Evolutionary conservation across 1,140 invertebrate species (phyloP), one percentile per base, ranked within the genome.

Genomic region (Drosophila eugracilis): DNA sequence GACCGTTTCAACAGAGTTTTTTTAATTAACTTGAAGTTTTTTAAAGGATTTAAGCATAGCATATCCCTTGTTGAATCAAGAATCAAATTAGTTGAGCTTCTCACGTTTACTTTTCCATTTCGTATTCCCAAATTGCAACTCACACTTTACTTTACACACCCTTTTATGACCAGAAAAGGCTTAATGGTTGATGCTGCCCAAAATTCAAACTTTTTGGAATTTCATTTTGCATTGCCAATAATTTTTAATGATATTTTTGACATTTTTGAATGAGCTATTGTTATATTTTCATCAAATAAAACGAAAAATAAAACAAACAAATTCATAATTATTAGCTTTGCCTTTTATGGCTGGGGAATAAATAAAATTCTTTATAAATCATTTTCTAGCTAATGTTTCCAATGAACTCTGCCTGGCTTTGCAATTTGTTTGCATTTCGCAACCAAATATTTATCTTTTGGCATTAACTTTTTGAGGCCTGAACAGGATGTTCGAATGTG

Each of bases 311-410:
- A 39, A 41, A 42, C 47, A 62, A 22, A 65, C 32, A 45, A 65
- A 83, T 62, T 86, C 76, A 85, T 79, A 80, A 85, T 86, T 81
- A 76, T 81, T 77, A 77, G 73, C 74, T 77, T 75, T 66, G 77
- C 77, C 74, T 71, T 86, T 81, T 86, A 63, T 75, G 63, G 81
- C 36, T 54, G 45, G 28, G 19, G 6, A 41, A 49, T 22, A 59
- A 57, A 72, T 15, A 37, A 22, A 45, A 81, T 86, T 86, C 83
- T 78, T 71, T 74, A 86, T 86, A 86, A 86, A 75, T 86, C 67
- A 81, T 81, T 80, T 52, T 54, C 69, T 78, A 70, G 77, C 67
- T 62, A 42, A 50, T 66, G 70, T 41, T 83, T 86, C 81, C 81
- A 78, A 66, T 71, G 83, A 86, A 86, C 81, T 86, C 70, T 66